These are phyloP conservation scores for Choristoneura rosaceana DNA, from an alignment of 2,888 invertebrate genomes.

Conservation along the genomic window DNA sequence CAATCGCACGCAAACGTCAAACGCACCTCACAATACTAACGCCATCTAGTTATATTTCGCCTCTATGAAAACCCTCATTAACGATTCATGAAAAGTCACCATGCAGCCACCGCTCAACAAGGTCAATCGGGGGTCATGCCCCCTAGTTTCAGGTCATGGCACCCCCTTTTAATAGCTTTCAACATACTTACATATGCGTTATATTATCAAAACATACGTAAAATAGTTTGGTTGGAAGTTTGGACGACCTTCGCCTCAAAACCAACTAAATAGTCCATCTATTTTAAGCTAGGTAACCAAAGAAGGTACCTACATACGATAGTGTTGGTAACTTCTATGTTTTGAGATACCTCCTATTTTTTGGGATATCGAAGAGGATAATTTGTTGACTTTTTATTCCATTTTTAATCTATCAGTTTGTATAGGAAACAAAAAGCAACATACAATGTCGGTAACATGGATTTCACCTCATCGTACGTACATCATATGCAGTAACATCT, in stretches of 20 bases:
- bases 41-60: too few species aligned
- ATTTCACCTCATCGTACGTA: background rate
- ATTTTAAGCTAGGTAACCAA: background rate
- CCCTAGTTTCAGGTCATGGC: conserved; percentile 17
- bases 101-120: conserved; percentile 5
- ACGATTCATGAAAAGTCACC: conserved; percentile 7
- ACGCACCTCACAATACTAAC: too few species aligned
- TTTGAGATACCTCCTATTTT: too few species aligned
- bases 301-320: too few species aligned
- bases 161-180: background rate
- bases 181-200: background rate
- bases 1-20: too few species aligned
- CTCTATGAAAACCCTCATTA: too few species aligned
- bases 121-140: conserved; percentile 7
- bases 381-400: too few species aligned
- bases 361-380: too few species aligned
- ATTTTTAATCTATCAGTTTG: background rate
- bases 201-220: background rate
- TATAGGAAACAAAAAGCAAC: background rate
- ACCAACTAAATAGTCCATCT: background rate
- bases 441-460: background rate
- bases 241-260: background rate
- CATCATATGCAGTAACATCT: too few species aligned
- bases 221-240: background rate
- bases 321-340: too few species aligned